Evolutionary conservation across 2,888 invertebrate species (phyloP).

Genomic region (Apamea crenata): DNA sequence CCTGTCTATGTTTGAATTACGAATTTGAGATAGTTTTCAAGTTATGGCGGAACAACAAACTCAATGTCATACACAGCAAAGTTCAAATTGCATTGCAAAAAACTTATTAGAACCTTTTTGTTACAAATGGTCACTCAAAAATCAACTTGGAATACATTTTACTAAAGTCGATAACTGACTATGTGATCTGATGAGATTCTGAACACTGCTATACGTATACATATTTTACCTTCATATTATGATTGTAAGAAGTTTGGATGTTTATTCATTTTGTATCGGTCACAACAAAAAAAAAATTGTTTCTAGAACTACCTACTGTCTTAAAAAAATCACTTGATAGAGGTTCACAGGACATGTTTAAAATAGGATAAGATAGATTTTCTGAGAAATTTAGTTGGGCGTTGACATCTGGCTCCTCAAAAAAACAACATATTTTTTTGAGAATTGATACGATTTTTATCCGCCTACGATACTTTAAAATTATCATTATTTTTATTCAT

Average conservation of each 20-base stretch:
- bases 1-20: neutral
- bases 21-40: neutral
- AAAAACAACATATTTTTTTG: neutral
- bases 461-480: neutral
- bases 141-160: neutral
- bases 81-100: neutral
- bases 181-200: neutral
- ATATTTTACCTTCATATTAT: too few species aligned
- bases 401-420: neutral
- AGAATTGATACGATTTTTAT: neutral
- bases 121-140: neutral
- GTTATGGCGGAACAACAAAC: neutral
- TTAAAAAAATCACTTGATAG: too few species aligned
- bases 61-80: neutral
- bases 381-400: constrained; percentile 74
- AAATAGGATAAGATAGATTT: neutral
- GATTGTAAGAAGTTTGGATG: neutral
- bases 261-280: neutral
- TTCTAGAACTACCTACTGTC: neutral
- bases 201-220: too few species aligned
- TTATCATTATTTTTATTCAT: too few species aligned
- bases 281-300: neutral
- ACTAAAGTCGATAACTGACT: neutral
- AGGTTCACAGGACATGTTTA: neutral
- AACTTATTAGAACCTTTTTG: neutral